Evolutionary conservation across 1,140 invertebrate species (phyloP), one percentile per base, ranked within the genome.

Genomic region (Temnothorax curvispinosus): DNA sequence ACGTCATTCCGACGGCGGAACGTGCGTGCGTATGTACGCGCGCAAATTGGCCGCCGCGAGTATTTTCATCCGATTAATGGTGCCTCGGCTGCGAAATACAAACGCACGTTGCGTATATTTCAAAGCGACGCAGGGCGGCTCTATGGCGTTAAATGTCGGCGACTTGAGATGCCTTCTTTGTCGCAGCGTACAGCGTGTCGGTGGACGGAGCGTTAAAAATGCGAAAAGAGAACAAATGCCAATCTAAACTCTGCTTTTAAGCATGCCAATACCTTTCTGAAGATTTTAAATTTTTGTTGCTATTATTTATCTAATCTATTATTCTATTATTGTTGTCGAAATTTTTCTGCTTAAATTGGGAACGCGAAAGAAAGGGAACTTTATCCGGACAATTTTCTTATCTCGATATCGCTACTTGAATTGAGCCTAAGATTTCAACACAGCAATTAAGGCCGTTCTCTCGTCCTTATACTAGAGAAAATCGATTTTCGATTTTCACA

Each of bases 11-110:
- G 41, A 27, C 78, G 38, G 50, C 58, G 27, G 50, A 80, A 71
- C 64, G 41, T 71, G 65, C 50, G 50, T 27, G 47, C 50, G 18
- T 44, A 56, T 58, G 52, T 52, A 60, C 69, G 64, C 56, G 60
- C 56, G 86, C 81, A 82, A 76, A 85, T 85, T 64, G 72, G 58
- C 74, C n/a, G 32, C 86, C n/a, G 32, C 86, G 80, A 74, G 86
- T 87, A 88, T 89, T 88, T 89, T 67, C 67, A 89, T 89, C 82
- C 81, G 87, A 88, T 89, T 88, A 88, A 88, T 74, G 67, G 86
- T 71, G 27, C 76, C 75, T 21, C 8, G 85, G 38, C 54, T 44
- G 58, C 52, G 71, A 87, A 86, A 71, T 86, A 86, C 67, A 58
- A 85, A 84, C 35, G 77, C 77, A 85, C 50, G 47, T 75, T 54